Evolutionary conservation across 1,140 invertebrate genomes (phyloP), one percentile per base, ranked within the genome.

Genomic region (Globodera ellingtonae): DNA sequence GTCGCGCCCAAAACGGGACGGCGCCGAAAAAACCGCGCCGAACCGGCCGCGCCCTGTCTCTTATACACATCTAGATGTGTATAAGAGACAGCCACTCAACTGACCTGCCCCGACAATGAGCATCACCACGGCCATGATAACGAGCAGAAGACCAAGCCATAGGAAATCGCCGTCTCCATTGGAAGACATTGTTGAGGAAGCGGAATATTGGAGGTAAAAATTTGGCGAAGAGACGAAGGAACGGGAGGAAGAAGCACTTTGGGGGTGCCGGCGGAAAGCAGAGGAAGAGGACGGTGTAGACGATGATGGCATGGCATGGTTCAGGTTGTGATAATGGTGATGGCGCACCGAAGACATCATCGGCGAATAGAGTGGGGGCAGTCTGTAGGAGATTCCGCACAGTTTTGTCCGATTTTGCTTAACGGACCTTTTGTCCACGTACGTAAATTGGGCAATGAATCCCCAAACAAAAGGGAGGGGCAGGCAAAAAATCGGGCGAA

Each of bases 61-160:
- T n/a, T n/a, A n/a, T n/a, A n/a, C n/a, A n/a, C n/a, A n/a, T n/a
- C n/a, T n/a, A n/a, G n/a, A n/a, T n/a, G n/a, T n/a, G n/a, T n/a
- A n/a, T n/a, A n/a, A n/a, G n/a, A n/a, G n/a, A n/a, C n/a, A n/a
- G n/a, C n/a, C n/a, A n/a, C n/a, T 1, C n/a, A 10, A 35, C n/a
- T 65, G n/a, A 67, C 75, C 75, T n/a, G 35, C 62, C 10, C 65
- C 24, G 6, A 77, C 65, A 13, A 69, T 62, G 48, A 77, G 75
- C 56, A 77, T 24, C 62, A 77, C 65, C 47, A 77, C 75, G 21
- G 62, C 62, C 44, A 77, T 24, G 47, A 77, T 77, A 21, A 77
- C 24, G 48, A 77, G 62, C 69, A 77, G 47, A 62, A 77, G 69
- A 44, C 75, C 62, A 24, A 77, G 18, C 75, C 75, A 77, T 21